Percentiles rank a stretch among this genome's conserved stretches.
These are phyloP conservation scores for Erynnis tages DNA, from an alignment of 2,888 invertebrate genomes.

Conservation along the genomic window DNA sequence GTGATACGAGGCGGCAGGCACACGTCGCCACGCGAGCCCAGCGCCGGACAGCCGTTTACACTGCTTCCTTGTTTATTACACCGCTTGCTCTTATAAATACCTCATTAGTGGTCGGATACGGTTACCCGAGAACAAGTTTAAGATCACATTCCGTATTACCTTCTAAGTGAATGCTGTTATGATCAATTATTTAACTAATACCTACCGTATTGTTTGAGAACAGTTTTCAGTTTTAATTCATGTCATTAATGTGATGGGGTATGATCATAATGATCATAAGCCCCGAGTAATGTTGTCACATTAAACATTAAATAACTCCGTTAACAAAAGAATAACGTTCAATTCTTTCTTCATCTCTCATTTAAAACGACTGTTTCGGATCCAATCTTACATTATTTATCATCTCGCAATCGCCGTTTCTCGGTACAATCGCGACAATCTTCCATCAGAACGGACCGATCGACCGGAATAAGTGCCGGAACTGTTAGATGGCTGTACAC, in stretches of 20 bases:
- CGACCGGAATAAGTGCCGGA: conserved; percentile 1
- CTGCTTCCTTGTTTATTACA: conserved; percentile 1
- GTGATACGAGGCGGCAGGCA: not conserved
- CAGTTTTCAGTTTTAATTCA: not conserved
- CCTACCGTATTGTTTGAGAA: not conserved
- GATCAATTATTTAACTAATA: no score
- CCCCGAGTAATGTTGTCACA: no score
- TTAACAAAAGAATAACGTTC: no score
- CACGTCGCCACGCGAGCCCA: not conserved
- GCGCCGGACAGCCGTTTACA: not conserved
- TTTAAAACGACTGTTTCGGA: no score
- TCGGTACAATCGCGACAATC: not conserved
- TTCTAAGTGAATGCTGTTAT: not conserved
- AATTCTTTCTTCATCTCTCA: no score
- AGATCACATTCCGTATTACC: not conserved
- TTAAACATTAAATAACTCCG: no score
- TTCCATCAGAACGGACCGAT: not conserved
- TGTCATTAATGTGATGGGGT: no score
- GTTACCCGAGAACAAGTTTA: not conserved
- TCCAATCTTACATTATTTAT: no score
- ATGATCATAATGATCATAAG: no score
- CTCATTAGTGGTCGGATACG: not conserved
- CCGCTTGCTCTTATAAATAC: not conserved
- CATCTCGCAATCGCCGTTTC: no score
- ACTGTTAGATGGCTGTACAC: conserved; percentile 1